phyloP scores from a whole-genome alignment of 92 coral and sea anemone species.

The Umimayanthus chanpuru region DNA sequence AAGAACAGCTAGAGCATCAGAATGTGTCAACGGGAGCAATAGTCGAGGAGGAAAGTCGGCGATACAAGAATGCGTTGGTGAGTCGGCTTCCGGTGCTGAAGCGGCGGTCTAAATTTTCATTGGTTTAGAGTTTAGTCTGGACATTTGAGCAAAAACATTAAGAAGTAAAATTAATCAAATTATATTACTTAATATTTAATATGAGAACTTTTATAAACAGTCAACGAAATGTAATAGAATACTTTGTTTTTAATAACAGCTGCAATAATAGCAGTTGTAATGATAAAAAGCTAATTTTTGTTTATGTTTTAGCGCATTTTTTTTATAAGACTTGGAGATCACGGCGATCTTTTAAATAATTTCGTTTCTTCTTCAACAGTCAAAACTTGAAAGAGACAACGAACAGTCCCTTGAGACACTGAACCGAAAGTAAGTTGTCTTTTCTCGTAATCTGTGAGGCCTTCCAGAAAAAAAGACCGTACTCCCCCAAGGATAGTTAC shows the following conservation, averaged over 20 bases:
- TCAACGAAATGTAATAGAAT: no score
- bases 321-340: no score
- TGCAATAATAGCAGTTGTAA: neutral
- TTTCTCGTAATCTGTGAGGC: neutral
- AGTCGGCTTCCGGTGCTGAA: no score
- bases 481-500: neutral
- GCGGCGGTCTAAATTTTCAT: no score
- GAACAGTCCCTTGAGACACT: constrained; percentile 72
- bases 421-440: constrained; percentile 74
- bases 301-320: neutral
- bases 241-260: no score
- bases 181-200: no score
- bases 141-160: no score
- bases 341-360: neutral
- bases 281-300: no score
- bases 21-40: constrained; percentile 77
- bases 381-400: constrained; percentile 83
- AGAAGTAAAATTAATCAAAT: no score
- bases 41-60: constrained; percentile 81
- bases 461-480: neutral
- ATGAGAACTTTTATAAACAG: no score
- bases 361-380: constrained; percentile 45
- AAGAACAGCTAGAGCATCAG: constrained; percentile 88
- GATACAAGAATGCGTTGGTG: constrained; percentile 82
- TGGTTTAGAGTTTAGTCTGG: neutral